Base-by-base conservation (phyloP, 2,888 invertebrate species). In the Erebia epiphron region DNA sequence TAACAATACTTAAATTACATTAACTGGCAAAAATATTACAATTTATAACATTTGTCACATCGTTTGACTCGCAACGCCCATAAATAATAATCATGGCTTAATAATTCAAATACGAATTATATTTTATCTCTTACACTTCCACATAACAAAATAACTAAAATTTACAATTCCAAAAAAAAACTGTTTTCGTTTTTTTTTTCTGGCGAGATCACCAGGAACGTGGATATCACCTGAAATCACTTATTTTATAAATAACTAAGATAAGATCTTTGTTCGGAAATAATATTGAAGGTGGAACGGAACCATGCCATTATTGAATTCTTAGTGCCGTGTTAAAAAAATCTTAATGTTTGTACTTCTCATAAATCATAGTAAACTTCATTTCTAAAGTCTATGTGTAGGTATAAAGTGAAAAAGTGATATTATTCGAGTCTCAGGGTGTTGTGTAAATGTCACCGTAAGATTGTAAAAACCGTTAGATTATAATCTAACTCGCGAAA, bases 1-100 rank as follows among this genome's bases (percentile, higher is more conserved):
- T 57, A 57, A 57, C 43, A 61, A 61, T 61, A 43, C 18, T 5
- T 10, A 60, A 41, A 43, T n/a, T 16, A 58, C 35, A 60, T 9
- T 10, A 10, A 61, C 18, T 61, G 16, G 61, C 18, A 61, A 43
- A 43, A 46, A 11, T 43, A 60, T 35, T 58, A 58, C 16, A 60
- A 16, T 60, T 60, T 16, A 43, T 41, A 16, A 41, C 41, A 41
- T 41, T 57, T 35, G 35, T 35, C 13, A 14, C 21, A 35, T 57
- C 13, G 7, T 57, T 57, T 10, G 2, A 14, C 10, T 58, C n/a
- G 16, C 16, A 41, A 60, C 2, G 11, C 4, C 41, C 41, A 60
- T 60, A 41, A 41, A 41, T 9, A n/a, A 41, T 26, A 14, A 57
- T 35, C 7, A n/a, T 26, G 7, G 13, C 26, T 57, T 57, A 14